A percentile compares a stretch with the other conserved stretches of the same genome.
These are phyloP conservation scores for Phoenicopterus ruber DNA, from an alignment of 2,113 vertebrate genomes.

Conservation along the genomic window DNA sequence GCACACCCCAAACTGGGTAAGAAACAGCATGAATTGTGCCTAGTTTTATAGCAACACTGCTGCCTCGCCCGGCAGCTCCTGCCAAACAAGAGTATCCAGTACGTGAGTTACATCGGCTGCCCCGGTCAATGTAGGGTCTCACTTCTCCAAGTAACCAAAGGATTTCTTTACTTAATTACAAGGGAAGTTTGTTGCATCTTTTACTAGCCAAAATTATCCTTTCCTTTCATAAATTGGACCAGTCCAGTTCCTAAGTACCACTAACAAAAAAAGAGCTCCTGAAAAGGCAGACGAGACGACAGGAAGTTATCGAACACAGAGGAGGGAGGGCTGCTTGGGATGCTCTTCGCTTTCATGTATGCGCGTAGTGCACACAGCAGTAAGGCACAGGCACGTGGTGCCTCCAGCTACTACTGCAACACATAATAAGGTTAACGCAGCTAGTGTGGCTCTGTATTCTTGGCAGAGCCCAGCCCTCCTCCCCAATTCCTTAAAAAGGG, in stretches of 20 bases:
- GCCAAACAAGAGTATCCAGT: background rate
- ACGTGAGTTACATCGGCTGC: rapidly evolving
- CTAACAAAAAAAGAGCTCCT: background rate
- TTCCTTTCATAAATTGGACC: background rate
- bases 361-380: background rate
- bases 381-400: background rate
- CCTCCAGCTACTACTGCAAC: background rate
- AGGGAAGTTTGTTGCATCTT: background rate
- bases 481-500: background rate
- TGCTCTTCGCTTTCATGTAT: rapidly evolving
- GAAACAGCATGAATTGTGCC: background rate
- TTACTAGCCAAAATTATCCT: background rate
- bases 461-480: background rate
- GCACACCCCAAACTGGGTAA: background rate
- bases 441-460: background rate
- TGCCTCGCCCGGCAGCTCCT: background rate
- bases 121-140: rapidly evolving
- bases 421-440: background rate
- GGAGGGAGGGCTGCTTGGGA: background rate
- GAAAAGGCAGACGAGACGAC: background rate
- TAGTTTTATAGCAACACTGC: background rate
- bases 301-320: background rate
- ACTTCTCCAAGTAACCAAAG: background rate
- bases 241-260: background rate
- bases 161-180: background rate